phyloP scores from a whole-genome alignment of 1,140 invertebrate genomes.

The Lasaia peninsularis region DNA sequence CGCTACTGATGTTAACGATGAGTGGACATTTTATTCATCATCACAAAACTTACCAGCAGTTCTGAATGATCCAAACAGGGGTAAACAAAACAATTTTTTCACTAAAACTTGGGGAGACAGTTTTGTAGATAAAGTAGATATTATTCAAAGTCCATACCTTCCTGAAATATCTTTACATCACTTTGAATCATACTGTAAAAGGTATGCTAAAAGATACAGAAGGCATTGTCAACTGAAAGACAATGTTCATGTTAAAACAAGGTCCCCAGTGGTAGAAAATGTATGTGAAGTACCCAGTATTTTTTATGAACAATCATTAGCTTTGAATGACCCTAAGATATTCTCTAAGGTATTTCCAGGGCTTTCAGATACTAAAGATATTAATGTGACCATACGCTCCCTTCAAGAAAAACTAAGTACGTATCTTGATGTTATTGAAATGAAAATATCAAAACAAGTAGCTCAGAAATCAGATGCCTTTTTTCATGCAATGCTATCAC shows the following conservation, averaged over 20 bases:
- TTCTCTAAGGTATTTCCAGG: conserved; percentile 92
- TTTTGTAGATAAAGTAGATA: conserved; percentile 89
- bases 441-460: conserved; percentile 96
- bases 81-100: conserved; percentile 95
- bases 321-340: conserved; percentile 88
- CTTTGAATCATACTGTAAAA: conserved; percentile 93
- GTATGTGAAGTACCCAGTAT: conserved; percentile 86
- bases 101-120: conserved; percentile 98
- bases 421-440: conserved; percentile 96
- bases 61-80: conserved; percentile 95
- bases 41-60: conserved; percentile 97
- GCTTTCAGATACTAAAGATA: conserved; percentile 63
- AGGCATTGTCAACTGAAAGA: conserved; percentile 77
- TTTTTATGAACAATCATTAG: conserved; percentile 90
- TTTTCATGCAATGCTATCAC: conserved; percentile 97
- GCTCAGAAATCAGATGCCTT: conserved; percentile 97
- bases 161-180: conserved; percentile 90
- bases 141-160: conserved; percentile 88
- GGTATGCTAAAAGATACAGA: conserved; percentile 81
- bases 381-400: conserved; percentile 60
- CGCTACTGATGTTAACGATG: conserved; percentile 77
- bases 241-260: conserved; percentile 53
- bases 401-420: conserved; percentile 89
- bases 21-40: conserved; percentile 89
- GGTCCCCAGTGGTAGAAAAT: conserved; percentile 57